Conservation (phyloP, 2,888 invertebrate genomes). For the Nomada ruficornis region DNA sequence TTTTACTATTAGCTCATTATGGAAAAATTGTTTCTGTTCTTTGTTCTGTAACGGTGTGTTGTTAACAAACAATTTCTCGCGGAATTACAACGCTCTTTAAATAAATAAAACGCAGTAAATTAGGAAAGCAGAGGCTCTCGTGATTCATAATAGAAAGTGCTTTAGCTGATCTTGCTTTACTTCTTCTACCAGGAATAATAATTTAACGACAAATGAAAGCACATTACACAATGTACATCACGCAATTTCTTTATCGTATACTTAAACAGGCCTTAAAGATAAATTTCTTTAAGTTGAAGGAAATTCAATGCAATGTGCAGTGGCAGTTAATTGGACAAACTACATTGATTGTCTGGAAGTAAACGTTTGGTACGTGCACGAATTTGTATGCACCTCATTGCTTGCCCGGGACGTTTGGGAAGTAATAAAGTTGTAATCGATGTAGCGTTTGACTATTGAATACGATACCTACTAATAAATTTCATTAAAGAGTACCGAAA, state of each 20-base stretch:
- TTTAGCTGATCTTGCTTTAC: too few relatives aligned
- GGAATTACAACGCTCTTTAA: too few relatives aligned
- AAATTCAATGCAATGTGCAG: background rate
- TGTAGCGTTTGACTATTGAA: slow-evolving; percentile 15
- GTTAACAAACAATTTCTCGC: too few relatives aligned
- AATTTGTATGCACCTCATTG: slow-evolving; percentile 12
- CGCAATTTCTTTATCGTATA: background rate
- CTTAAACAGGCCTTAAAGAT: background rate
- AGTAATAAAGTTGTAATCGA: slow-evolving; percentile 46
- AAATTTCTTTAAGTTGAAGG: background rate
- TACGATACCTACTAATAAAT: slow-evolving; percentile 48
- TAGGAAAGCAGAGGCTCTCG: too few relatives aligned
- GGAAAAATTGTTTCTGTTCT: too few relatives aligned
- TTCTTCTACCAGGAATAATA: too few relatives aligned
- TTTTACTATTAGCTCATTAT: too few relatives aligned
- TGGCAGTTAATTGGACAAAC: slow-evolving; percentile 5
- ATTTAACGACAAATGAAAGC: too few relatives aligned
- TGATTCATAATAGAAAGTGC: too few relatives aligned
- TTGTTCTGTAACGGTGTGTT: too few relatives aligned
- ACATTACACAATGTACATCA: background rate
- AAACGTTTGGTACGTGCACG: slow-evolving; percentile 19
- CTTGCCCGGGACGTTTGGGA: background rate
- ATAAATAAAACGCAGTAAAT: too few relatives aligned
- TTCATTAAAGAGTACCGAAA: background rate
- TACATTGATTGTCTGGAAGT: slow-evolving; percentile 27